phyloP scores from a whole-genome alignment of 2,888 invertebrate genomes.

The Andrena flavipes region DNA sequence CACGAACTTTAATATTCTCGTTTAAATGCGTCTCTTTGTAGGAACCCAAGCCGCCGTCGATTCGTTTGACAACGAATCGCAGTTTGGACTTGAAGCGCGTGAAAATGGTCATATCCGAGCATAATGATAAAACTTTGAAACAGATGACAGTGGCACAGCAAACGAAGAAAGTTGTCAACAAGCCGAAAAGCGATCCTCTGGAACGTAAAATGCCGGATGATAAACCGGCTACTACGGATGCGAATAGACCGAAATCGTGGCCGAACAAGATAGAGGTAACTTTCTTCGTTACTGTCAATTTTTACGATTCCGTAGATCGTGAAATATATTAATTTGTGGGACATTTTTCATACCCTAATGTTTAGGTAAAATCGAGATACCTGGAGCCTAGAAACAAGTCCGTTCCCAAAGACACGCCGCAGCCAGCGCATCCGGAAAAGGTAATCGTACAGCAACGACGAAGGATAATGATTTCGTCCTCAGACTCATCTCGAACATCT shows the following conservation, averaged over 20 bases:
- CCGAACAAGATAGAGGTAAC: slow-evolving; percentile 82
- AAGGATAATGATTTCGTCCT: slow-evolving; percentile 87
- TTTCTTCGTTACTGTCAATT: background rate
- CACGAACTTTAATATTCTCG: background rate
- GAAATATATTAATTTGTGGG: background rate
- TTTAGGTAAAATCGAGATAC: slow-evolving; percentile 87
- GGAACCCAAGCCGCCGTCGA: slow-evolving; percentile 77
- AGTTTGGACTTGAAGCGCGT: slow-evolving; percentile 83
- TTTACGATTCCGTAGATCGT: slow-evolving; percentile 30
- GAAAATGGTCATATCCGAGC: slow-evolving; percentile 84
- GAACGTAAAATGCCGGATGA: slow-evolving; percentile 81
- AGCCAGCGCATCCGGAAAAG: slow-evolving; percentile 75
- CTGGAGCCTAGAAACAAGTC: slow-evolving; percentile 86
- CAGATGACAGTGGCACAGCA: slow-evolving; percentile 67
- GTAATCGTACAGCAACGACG: slow-evolving; percentile 83
- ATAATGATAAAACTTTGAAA: slow-evolving; percentile 80
- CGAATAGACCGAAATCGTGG: slow-evolving; percentile 82
- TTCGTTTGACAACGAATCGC: slow-evolving; percentile 77
- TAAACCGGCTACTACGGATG: slow-evolving; percentile 72
- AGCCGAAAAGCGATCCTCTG: slow-evolving; percentile 83
- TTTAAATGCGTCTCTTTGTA: slow-evolving; percentile 34
- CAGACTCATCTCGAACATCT: slow-evolving; percentile 90
- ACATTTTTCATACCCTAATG: slow-evolving; percentile 29
- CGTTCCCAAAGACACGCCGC: slow-evolving; percentile 74
- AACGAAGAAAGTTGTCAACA: slow-evolving; percentile 72